Base-by-base conservation (phyloP, 2,797 vertebrate species). In the Epinephelus awoara region DNA sequence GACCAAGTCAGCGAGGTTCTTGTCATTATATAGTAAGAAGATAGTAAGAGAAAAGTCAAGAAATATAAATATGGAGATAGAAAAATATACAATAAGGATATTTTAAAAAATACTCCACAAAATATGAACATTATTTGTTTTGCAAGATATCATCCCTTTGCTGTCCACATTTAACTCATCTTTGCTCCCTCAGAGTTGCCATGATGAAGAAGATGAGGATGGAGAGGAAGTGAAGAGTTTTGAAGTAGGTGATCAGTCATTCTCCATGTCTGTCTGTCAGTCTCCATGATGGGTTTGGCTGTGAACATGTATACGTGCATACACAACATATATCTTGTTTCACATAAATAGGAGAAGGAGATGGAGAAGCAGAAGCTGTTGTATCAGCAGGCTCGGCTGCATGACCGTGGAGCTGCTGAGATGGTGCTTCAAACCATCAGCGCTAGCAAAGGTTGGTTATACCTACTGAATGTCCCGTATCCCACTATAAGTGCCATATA, bases 281-380 rank as follows among this genome's bases (percentile, higher is more conserved):
- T 82, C 70, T 76, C 67, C 1, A 12, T 50, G 6, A 25, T 78
- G 42, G 18, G 21, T 27, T 51, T 15, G 0, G 13, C 25, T 23
- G 5, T 47, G 12, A 29, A 27, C 10, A 9, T 29, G 27, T 29
- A 29, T 29, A 29, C 5, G 27, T n/a, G 13, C 52, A 46, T 54
- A 63, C 65, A 38, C 54, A 2, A 57, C 25, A 14, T 42, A 17
- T 59, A 3, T 27, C 9, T 12, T 65, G 13, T 85, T 71, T 75
- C 1, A 29, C 29, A 13, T 29, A 49, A 94, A 90, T 84, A 99
- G 98, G 98, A 99, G 89, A 99, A 99, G 57, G 98, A 99, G 93
- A 98, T 99, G 98, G 98, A 99, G 93, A 99, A 99, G 83, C 98
- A 99, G 89, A 99, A 98, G 89, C 94, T 99, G 75, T 91, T 99